A percentile compares a stretch with the other conserved stretches of the same genome.
Evolutionary conservation across 2,888 invertebrate species (phyloP).

Genomic region (Brachylomia viminalis): DNA sequence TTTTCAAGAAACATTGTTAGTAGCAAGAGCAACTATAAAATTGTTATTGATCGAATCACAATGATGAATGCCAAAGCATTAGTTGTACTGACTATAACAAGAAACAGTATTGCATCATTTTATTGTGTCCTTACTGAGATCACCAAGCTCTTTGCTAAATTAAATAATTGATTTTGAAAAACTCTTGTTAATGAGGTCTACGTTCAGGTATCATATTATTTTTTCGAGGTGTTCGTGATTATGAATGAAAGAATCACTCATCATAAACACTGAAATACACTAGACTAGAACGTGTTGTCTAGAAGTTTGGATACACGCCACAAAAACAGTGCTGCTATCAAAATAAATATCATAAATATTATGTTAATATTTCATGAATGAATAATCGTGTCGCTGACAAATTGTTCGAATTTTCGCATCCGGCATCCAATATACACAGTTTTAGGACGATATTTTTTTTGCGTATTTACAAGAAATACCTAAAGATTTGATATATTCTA

Average conservation of each 20-base stretch:
- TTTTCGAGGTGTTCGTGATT: neutral
- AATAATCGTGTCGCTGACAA: conserved; percentile 29
- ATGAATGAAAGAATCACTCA: conserved; percentile 18
- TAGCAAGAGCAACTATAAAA: neutral
- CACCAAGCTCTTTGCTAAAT: neutral
- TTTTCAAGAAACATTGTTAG: conserved; percentile 25
- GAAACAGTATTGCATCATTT: neutral
- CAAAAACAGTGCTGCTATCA: conserved; percentile 1
- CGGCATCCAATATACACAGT: conserved; percentile 8
- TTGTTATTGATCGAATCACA: conserved; percentile 17
- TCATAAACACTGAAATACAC: no score
- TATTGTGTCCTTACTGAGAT: neutral
- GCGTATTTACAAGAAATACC: neutral
- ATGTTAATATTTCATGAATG: conserved; percentile 12
- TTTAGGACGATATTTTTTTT: conserved; percentile 11
- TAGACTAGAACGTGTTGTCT: neutral
- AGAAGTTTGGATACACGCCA: conserved; percentile 52
- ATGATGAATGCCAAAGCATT: conserved; percentile 14
- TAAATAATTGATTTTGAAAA: neutral
- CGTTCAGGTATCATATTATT: neutral
- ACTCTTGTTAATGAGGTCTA: no score
- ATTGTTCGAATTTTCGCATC: conserved; percentile 18
- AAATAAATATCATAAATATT: conserved; percentile 21
- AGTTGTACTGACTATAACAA: neutral
- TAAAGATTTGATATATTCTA: neutral